These are phyloP conservation scores for Mellivora capensis DNA, from an alignment of 2,113 vertebrate genomes.

Conservation along the genomic window DNA sequence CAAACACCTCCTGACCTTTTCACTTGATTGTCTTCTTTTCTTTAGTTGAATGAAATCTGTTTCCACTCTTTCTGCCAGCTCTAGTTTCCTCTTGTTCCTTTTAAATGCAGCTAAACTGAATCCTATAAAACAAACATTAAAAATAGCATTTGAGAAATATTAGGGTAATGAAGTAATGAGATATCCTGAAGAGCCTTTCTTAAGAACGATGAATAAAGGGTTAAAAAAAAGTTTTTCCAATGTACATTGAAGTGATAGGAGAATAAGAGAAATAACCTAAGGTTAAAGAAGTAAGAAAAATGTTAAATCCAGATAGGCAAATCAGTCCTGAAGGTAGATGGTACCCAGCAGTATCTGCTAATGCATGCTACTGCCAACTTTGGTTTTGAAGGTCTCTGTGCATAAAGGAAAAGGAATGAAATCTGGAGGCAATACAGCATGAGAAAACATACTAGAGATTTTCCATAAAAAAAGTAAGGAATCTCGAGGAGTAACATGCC, in stretches of 20 bases:
- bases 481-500: neutral
- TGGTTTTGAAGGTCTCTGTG: neutral
- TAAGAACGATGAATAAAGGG: neutral
- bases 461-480: neutral
- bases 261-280: neutral
- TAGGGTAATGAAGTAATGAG: neutral
- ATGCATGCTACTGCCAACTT: neutral
- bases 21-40: slow-evolving; percentile 95
- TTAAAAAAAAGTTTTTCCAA: neutral
- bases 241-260: neutral
- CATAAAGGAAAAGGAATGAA: neutral
- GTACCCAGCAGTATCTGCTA: neutral
- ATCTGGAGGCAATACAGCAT: neutral
- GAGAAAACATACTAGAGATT: neutral
- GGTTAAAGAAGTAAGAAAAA: neutral
- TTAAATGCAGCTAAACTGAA: slow-evolving; percentile 99
- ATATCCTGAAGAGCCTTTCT: neutral
- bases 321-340: neutral
- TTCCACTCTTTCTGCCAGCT: slow-evolving; percentile 97
- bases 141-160: slow-evolving; percentile 61
- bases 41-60: slow-evolving; percentile 92
- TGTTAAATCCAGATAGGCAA: neutral
- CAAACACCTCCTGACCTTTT: slow-evolving; percentile 89
- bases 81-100: slow-evolving; percentile 99
- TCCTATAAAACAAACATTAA: slow-evolving; percentile 85